Percentiles rank a stretch among this genome's conserved stretches.
Conservation (phyloP, 2,113 vertebrate genomes). For the Charadrius vociferus region DNA sequence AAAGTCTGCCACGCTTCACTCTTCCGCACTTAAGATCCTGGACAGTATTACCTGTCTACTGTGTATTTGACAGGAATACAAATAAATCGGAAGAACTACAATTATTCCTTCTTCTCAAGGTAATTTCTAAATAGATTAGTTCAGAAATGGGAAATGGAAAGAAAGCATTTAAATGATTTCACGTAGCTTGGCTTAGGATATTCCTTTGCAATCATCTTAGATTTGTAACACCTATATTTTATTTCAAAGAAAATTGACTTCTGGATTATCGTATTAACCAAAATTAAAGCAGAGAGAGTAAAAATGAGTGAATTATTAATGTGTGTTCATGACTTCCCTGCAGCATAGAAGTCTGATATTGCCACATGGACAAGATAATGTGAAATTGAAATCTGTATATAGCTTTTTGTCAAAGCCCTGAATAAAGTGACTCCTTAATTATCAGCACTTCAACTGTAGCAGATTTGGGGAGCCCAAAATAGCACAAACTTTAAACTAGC, state of each 20-base stretch:
- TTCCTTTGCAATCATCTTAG: conserved; percentile 39
- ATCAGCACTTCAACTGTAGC: conserved; percentile 46
- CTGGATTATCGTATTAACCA: conserved; percentile 23
- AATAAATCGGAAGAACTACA: neutral
- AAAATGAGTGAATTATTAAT: conserved; percentile 38
- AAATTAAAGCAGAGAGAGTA: conserved; percentile 40
- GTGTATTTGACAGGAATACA: neutral
- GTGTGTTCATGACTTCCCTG: conserved; percentile 29
- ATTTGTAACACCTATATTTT: conserved; percentile 33
- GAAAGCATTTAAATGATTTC: conserved; percentile 6
- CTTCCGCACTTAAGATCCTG: neutral
- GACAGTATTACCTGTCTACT: neutral
- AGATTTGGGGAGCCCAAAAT: conserved; percentile 54
- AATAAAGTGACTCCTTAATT: conserved; percentile 59
- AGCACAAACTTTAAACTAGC: conserved; percentile 54
- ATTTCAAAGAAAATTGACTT: conserved; percentile 49
- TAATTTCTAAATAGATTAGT: neutral
- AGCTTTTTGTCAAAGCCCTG: conserved; percentile 33
- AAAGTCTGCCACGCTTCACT: neutral
- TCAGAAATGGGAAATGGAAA: neutral
- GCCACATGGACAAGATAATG: conserved; percentile 27
- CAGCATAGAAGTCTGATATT: conserved; percentile 55
- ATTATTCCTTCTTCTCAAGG: neutral
- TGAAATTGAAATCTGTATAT: conserved; percentile 45
- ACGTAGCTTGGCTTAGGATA: neutral